Evolutionary conservation across 2,797 vertebrate genomes (phyloP), one percentile per base, ranked within the genome.

Genomic region (Percopsis omiscomaycus): DNA sequence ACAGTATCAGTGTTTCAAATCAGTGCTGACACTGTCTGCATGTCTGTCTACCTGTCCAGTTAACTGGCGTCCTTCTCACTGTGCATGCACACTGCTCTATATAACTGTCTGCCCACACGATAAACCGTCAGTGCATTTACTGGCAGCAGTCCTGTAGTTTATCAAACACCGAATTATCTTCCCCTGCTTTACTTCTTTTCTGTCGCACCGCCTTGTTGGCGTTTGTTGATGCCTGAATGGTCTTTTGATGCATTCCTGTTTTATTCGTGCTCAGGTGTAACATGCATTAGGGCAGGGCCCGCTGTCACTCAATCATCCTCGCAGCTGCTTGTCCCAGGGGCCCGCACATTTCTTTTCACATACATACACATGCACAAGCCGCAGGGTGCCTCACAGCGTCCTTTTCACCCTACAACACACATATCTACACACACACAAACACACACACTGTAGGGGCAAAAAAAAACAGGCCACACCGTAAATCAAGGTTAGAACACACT

Each of bases 251-350:
- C 80, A 86, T 82, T 84, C 73, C 80, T 81, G 32, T 53, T 73
- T 55, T 62, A 72, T 57, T 64, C 77, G 61, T 69, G 74, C 71
- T 71, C 59, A 66, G 13, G 61, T 65, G 29, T 81, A 64, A 86
- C 79, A 79, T 66, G 80, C 69, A 82, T 80, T 67, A 67, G 68
- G 81, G 81, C 75, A 81, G 73, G 67, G 69, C 78, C 62, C 3
- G 11, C 58, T 89, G 86, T 87, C 89, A 83, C 71, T 89, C 88
- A 87, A 85, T 87, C 85, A 82, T 83, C 80, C 81, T 27, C 87
- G 87, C 88, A 89, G 89, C 89, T 90, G 88, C 86, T 84, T 83
- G 63, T 86, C 78, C 80, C 80, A 81, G 74, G 73, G 83, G 78
- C 81, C 74, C 52, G 0, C 59, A 68, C 81, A 70, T 76, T 83